These are phyloP conservation scores for Oreotrochilus melanogaster DNA, from an alignment of 2,113 vertebrate species.

Conservation along the genomic window DNA sequence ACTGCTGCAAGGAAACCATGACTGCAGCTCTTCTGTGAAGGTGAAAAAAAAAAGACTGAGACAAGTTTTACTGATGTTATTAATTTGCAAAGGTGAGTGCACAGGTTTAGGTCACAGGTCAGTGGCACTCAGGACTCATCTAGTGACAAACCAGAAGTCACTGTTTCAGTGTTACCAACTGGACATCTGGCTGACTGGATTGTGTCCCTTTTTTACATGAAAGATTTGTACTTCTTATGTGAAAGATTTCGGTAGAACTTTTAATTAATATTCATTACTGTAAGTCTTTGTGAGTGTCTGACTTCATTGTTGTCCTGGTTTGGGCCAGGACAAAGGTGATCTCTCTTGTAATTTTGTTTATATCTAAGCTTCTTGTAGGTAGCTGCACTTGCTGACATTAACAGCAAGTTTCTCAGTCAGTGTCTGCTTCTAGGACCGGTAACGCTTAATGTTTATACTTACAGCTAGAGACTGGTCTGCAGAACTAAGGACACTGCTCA, in stretches of 20 bases:
- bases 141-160: neutral
- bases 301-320: neutral
- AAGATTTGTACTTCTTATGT: neutral
- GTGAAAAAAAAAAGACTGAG: neutral
- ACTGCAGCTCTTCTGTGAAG: neutral
- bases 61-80: neutral
- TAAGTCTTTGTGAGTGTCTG: neutral
- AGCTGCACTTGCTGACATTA: no score
- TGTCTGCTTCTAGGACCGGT: no score
- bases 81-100: no score
- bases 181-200: neutral
- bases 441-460: no score
- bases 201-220: neutral
- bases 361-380: no score
- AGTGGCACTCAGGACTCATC: fast-evolving
- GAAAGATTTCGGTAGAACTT: neutral
- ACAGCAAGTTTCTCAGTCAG: no score
- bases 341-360: no score
- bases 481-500: no score
- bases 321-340: no score
- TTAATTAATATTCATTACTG: neutral
- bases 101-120: neutral
- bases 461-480: no score
- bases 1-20: fast-evolving
- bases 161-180: neutral